phyloP scores from a whole-genome alignment of 2,888 invertebrate genomes.

The Leptura quadrifasciata region DNA sequence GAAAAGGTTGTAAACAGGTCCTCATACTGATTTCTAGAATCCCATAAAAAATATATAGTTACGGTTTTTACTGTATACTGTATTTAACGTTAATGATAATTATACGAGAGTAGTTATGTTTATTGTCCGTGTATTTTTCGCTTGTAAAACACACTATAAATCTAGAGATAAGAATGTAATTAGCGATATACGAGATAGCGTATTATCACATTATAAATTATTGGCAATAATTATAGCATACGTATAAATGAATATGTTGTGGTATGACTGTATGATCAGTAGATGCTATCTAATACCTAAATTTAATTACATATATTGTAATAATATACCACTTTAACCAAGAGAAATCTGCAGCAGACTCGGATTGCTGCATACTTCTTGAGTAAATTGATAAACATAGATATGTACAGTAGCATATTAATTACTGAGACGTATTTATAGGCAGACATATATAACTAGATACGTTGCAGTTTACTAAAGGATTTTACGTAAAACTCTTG shows the following conservation, averaged over 20 bases:
- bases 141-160: slow-evolving; percentile 30
- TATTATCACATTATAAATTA: slow-evolving; percentile 57
- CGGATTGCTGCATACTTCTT: slow-evolving; percentile 21
- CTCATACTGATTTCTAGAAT: no score
- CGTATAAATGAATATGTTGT: slow-evolving; percentile 20
- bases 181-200: slow-evolving; percentile 51
- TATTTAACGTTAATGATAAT: slow-evolving; percentile 31
- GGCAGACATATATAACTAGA: slow-evolving; percentile 11
- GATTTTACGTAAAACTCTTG: slow-evolving; percentile 15
- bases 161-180: slow-evolving; percentile 44
- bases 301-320: slow-evolving; percentile 34
- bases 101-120: slow-evolving; percentile 23
- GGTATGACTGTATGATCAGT: not conserved
- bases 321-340: slow-evolving; percentile 22
- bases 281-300: slow-evolving; percentile 36
- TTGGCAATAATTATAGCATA: slow-evolving; percentile 57
- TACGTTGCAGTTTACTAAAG: not conserved
- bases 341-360: slow-evolving; percentile 27
- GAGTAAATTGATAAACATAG: slow-evolving; percentile 33
- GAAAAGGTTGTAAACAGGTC: no score
- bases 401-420: slow-evolving; percentile 30
- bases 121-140: slow-evolving; percentile 32
- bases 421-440: slow-evolving; percentile 12
- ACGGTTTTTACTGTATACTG: slow-evolving; percentile 13
- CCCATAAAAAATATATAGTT: not conserved